Evolutionary conservation across 1,140 invertebrate genomes (phyloP).

Genomic region (Brachionus plicatilis): DNA sequence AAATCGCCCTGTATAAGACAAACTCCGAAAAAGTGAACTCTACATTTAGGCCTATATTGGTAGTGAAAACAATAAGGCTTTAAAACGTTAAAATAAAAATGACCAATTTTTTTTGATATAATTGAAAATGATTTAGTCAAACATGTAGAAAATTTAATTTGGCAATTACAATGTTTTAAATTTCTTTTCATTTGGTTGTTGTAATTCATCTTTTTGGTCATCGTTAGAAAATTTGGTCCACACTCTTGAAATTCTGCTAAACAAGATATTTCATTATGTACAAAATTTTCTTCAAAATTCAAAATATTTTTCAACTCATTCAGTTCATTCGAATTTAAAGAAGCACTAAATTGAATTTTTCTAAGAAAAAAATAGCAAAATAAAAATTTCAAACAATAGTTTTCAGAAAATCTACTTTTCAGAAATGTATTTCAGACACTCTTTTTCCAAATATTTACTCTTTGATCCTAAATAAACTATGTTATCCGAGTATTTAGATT

Average conservation of each 20-base stretch:
- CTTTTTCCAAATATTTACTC: background rate
- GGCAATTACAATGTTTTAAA: constrained; percentile 12
- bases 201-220: background rate
- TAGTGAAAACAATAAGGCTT: background rate
- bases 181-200: background rate
- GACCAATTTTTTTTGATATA: background rate
- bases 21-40: background rate
- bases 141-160: background rate
- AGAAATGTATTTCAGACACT: background rate
- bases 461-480: background rate
- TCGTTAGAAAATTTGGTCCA: background rate
- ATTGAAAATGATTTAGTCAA: background rate
- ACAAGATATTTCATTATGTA: background rate
- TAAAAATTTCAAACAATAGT: background rate
- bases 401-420: background rate
- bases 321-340: background rate
- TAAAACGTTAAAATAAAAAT: background rate
- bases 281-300: background rate
- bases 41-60: background rate
- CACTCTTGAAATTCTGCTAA: background rate
- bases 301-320: background rate
- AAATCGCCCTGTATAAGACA: background rate
- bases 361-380: background rate
- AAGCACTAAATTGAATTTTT: background rate
- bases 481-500: background rate